phyloP scores from a whole-genome alignment of 2,888 invertebrate species.

The Troglohyphantes excavatus region DNA sequence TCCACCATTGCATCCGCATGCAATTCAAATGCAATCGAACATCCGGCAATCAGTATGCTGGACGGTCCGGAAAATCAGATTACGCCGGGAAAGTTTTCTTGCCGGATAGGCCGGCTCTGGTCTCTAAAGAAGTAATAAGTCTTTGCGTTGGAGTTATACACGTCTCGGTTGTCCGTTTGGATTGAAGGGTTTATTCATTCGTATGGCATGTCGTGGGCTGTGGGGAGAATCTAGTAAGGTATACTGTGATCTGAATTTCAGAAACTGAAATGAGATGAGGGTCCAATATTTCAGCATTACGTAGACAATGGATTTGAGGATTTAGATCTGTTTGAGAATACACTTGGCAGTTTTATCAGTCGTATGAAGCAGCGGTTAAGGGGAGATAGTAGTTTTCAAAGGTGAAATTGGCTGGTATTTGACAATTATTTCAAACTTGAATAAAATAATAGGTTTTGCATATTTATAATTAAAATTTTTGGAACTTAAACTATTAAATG shows the following conservation, averaged over 20 bases:
- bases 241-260: background rate
- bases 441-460: too few relatives aligned
- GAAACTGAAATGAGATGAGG: background rate
- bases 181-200: conserved; percentile 1
- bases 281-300: background rate
- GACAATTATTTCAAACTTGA: too few relatives aligned
- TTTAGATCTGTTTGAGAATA: too few relatives aligned
- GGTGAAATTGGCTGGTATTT: too few relatives aligned
- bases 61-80: conserved; percentile 65
- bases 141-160: conserved; percentile 1
- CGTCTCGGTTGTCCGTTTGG: background rate
- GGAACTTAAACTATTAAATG: too few relatives aligned
- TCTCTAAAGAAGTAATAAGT: conserved; percentile 9
- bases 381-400: too few relatives aligned
- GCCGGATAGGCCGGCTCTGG: background rate
- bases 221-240: background rate
- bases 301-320: background rate
- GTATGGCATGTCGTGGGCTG: background rate
- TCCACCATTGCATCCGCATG: conserved; percentile 22
- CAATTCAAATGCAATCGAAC: conserved; percentile 70
- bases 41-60: conserved; percentile 64
- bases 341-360: too few relatives aligned
- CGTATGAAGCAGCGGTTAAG: too few relatives aligned
- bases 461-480: too few relatives aligned
- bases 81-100: conserved; percentile 19